Base-by-base conservation (phyloP, 2,797 vertebrate species). In the Phyllotis vaccarum region DNA sequence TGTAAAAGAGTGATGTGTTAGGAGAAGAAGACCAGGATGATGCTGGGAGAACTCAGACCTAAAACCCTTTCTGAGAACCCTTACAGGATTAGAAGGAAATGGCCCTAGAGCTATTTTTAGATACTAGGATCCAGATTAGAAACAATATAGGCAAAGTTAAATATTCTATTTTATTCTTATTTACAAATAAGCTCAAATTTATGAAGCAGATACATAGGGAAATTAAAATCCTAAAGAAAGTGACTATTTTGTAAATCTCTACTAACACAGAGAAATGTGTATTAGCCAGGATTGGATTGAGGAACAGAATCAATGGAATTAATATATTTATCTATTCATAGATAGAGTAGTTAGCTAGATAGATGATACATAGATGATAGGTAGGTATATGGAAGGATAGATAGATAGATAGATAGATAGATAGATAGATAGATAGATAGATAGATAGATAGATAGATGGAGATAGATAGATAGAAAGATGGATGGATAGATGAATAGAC, bases 41-140 rank as follows among this genome's bases (percentile, higher is more conserved):
- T 88, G 74, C 81, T 86, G 58, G 86, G 96, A 95, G 95, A 95
- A 78, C 96, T 97, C 68, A 76, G 96, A 89, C 97, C 94, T 95
- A 76, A 62, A 97, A 80, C 96, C 94, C 95, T 85, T 85, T 86
- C 5, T 87, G 88, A 86, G 62, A 86, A 88, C 85, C 95, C 96
- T 98, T 98, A 96, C 90, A 87, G 89, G 92, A 89, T 58, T 13
- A 79, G 95, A 97, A 94, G 40, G 96, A 95, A 97, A 86, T 46
- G 88, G 97, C 96, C 92, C 96, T 52, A 19, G 62, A 92, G 87
- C 91, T 97, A 96, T 95, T 95, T 49, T n/a, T 43, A 90, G 58
- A 86, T 86, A 81, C 91, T 93, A 89, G 96, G 91, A 95, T 93
- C 76, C 0, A 92, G 93, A 94, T 80, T 86, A 19, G 95, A 4